Conservation (phyloP, 92 coral and sea anemone species). For the Palythoa heliodiscus region DNA sequence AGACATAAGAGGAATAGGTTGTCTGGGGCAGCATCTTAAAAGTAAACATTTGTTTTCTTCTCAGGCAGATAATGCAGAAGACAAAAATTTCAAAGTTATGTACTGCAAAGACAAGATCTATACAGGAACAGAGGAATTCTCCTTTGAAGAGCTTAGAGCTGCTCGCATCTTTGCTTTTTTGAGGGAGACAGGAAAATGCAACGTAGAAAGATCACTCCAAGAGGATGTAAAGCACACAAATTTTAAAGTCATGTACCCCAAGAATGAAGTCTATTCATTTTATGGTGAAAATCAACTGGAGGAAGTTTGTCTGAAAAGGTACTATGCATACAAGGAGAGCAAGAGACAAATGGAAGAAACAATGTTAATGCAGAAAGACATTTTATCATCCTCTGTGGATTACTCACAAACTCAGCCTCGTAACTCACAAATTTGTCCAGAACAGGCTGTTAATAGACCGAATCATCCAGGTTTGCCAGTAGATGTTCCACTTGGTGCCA, state of each 20-base stretch:
- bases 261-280: conserved; percentile 83
- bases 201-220: conserved; percentile 1
- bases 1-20: too few species aligned
- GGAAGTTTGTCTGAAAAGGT: conserved; percentile 76
- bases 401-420: background rate
- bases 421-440: background rate
- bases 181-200: conserved; percentile 50
- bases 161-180: conserved; percentile 68
- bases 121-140: conserved; percentile 90
- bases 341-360: conserved; percentile 8
- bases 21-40: background rate
- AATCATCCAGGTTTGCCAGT: background rate
- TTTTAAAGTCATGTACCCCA: conserved; percentile 78
- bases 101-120: conserved; percentile 92
- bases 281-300: conserved; percentile 83
- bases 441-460: background rate
- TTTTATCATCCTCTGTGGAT: background rate
- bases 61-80: conserved; percentile 55
- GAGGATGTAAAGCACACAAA: conserved; percentile 30
- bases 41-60: background rate
- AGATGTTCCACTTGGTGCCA: background rate
- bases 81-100: conserved; percentile 68
- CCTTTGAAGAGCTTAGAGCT: conserved; percentile 88
- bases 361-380: too few species aligned
- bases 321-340: conserved; percentile 54